These are phyloP conservation scores for Neotoxoptera formosana DNA, from an alignment of 1,140 invertebrate genomes.

Conservation along the genomic window DNA sequence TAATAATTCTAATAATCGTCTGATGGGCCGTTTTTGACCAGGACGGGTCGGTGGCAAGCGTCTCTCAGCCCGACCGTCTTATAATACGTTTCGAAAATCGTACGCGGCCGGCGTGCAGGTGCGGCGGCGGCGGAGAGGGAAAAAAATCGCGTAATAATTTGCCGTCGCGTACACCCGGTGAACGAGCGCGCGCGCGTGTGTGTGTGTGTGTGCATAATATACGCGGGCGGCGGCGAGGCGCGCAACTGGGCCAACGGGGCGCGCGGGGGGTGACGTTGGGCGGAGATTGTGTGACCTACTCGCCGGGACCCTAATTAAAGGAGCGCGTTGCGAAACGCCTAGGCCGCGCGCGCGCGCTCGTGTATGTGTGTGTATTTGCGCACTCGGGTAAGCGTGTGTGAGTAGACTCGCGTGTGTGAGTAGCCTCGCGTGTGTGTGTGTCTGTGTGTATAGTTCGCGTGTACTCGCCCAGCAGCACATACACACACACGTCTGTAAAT, in stretches of 20 bases:
- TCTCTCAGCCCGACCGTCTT: background rate
- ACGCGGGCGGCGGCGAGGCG: background rate
- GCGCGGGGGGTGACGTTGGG: conserved; percentile 42
- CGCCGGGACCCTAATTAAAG: conserved; percentile 58
- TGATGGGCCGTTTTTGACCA: background rate
- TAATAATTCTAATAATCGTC: background rate
- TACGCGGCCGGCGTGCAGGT: too few species aligned
- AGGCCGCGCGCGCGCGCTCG: background rate
- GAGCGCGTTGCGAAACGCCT: conserved; percentile 56
- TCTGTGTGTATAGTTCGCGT: background rate
- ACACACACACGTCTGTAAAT: background rate
- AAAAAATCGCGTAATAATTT: conserved; percentile 24
- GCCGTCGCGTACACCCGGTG: background rate
- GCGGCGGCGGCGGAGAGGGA: background rate
- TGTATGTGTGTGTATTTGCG: background rate
- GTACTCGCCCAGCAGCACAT: background rate
- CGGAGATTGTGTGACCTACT: conserved; percentile 58
- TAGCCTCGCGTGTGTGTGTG: background rate
- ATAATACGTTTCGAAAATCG: background rate
- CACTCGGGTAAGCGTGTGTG: background rate
- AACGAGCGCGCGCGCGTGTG: background rate
- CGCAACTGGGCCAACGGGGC: conserved; percentile 12
- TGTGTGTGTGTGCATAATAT: background rate
- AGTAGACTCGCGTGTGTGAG: background rate
- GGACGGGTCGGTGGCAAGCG: background rate